phyloP scores from a whole-genome alignment of 2,888 invertebrate genomes.

The Oligia strigilis region DNA sequence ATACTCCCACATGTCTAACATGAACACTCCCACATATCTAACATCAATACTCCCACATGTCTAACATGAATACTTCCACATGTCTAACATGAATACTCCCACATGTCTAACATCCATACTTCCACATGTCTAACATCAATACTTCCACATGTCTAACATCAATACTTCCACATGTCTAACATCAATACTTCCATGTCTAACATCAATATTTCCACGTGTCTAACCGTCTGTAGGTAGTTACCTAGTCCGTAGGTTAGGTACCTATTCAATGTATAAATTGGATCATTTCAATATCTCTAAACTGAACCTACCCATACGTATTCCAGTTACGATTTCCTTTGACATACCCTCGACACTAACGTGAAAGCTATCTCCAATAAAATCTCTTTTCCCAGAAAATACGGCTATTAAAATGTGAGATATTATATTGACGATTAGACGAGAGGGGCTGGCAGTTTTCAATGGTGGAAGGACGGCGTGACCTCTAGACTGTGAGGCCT shows the following conservation, averaged over 20 bases:
- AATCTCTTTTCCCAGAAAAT: slow-evolving; percentile 30
- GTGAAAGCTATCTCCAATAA: slow-evolving; percentile 1
- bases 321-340: slow-evolving; percentile 16
- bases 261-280: not conserved
- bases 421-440: slow-evolving; percentile 43
- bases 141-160: too few species aligned
- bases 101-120: too few species aligned
- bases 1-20: too few species aligned
- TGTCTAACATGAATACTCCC: too few species aligned
- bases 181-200: too few species aligned
- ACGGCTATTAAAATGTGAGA: slow-evolving; percentile 44
- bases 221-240: not conserved
- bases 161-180: too few species aligned
- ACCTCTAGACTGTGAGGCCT: slow-evolving; percentile 56
- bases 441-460: slow-evolving; percentile 28
- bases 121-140: too few species aligned
- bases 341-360: not conserved
- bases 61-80: too few species aligned
- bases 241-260: too few species aligned
- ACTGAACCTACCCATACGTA: not conserved
- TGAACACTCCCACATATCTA: too few species aligned
- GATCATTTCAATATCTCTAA: slow-evolving; percentile 6
- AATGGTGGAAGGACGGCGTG: slow-evolving; percentile 28
- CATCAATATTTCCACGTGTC: too few species aligned
- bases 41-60: too few species aligned